phyloP scores from a whole-genome alignment of 2,113 vertebrate genomes.

The Lophochroa leadbeateri region DNA sequence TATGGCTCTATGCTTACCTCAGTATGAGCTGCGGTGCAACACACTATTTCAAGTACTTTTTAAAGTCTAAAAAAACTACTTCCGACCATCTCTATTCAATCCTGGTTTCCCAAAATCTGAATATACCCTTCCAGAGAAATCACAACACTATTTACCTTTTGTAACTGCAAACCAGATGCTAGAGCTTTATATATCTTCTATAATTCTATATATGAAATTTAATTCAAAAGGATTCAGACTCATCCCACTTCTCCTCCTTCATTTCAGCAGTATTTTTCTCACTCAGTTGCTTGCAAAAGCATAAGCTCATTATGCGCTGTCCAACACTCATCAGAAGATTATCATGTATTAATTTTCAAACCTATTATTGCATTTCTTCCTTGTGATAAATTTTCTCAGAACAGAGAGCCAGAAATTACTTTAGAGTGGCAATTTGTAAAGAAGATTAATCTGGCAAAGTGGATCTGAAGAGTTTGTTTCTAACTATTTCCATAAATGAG shows the following conservation, averaged over 20 bases:
- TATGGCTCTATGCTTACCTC: neutral
- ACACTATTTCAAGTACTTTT: neutral
- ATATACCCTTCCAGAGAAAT: neutral
- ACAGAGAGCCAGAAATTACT: conserved; percentile 56
- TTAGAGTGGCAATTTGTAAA: conserved; percentile 73
- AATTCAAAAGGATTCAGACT: conserved; percentile 20
- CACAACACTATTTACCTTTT: neutral
- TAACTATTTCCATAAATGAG: conserved; percentile 76
- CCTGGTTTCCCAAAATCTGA: neutral
- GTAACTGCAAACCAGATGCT: neutral
- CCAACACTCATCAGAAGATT: conserved; percentile 69
- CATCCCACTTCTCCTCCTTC: conserved; percentile 8
- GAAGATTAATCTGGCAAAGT: conserved; percentile 71
- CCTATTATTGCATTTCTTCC: conserved; percentile 54
- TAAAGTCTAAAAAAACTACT: neutral
- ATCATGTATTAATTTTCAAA: conserved; percentile 69
- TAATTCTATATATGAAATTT: neutral
- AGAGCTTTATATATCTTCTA: neutral
- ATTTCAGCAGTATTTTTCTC: conserved; percentile 36
- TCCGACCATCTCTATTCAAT: neutral
- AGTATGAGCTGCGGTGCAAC: neutral
- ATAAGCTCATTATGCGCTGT: conserved; percentile 65
- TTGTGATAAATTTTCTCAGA: conserved; percentile 68
- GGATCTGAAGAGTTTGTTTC: conserved; percentile 73
- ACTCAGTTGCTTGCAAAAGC: neutral